Percentiles rank a stretch among this genome's conserved stretches.
Evolutionary conservation across 2,888 invertebrate genomes (phyloP).

Genomic region (Agrilus cyanescens): DNA sequence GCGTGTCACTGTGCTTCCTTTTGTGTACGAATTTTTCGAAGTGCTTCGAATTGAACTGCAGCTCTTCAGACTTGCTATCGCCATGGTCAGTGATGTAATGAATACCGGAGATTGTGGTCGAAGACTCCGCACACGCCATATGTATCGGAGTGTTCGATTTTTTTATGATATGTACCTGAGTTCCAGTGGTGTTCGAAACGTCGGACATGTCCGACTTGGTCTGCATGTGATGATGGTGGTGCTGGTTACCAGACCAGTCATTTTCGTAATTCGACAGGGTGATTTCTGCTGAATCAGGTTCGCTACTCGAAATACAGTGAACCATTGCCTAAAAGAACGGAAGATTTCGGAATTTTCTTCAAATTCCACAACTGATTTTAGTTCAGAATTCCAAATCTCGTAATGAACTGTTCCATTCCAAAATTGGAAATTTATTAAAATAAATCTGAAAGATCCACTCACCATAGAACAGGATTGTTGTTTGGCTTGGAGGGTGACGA

Average conservation of each 20-base stretch:
- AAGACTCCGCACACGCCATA: conserved; percentile 31
- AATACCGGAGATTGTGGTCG: conserved; percentile 28
- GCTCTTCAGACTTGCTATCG: conserved; percentile 23
- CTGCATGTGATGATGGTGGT: conserved; percentile 13
- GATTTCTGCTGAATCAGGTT: conserved; percentile 55
- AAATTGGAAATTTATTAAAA: not conserved
- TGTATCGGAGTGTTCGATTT: conserved; percentile 27
- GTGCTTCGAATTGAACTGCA: conserved; percentile 29
- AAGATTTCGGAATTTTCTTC: not conserved
- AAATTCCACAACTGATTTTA: no score
- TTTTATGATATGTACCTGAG: conserved; percentile 23
- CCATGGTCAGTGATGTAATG: conserved; percentile 28
- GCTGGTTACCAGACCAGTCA: conserved; percentile 25
- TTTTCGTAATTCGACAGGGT: conserved; percentile 25
- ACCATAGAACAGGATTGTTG: conserved; percentile 35
- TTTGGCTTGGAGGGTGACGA: conserved; percentile 23
- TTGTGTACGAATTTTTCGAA: conserved; percentile 29
- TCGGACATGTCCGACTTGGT: conserved; percentile 28
- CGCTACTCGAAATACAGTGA: conserved; percentile 78
- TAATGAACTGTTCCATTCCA: no score
- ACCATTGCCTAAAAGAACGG: conserved; percentile 56
- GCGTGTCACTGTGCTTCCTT: conserved; percentile 30
- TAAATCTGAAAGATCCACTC: conserved; percentile 13
- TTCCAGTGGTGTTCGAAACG: conserved; percentile 19
- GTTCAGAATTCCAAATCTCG: not conserved